Evolutionary conservation across 2,113 vertebrate species (phyloP), one percentile per base, ranked within the genome.

Genomic region (Tauraco erythrolophus): DNA sequence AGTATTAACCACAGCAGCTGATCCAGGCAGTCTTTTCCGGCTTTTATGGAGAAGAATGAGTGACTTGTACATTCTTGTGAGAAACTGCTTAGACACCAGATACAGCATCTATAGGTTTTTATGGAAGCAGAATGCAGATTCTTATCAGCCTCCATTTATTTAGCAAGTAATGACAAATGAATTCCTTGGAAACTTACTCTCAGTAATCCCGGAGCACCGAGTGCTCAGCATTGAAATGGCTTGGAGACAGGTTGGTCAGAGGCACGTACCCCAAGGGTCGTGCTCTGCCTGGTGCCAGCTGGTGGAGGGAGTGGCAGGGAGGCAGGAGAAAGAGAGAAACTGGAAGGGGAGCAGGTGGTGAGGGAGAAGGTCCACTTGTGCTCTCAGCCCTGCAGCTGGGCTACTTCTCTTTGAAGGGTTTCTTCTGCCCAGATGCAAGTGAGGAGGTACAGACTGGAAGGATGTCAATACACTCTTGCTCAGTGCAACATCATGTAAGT

Each of bases 11-110:
- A 57, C 81, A 69, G 6, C 95, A 96, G 95, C 94, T 80, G 94
- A 95, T 94, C 92, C 91, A 95, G 74, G 94, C 95, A 91, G 92
- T 39, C 94, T 72, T 96, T 97, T 97, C 97, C 95, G 81, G 94
- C 95, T 58, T 97, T 97, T 97, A 97, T 97, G 96, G 87, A 91
- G 87, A 92, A 94, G 94, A 96, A 97, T 96, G 41, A 92, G 80
- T 72, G 92, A 95, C 95, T 94, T 84, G 88, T 72, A 83, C 8
- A 4, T 89, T 97, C 91, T 91, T 97, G 89, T 97, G 96, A 97
- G 97, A 97, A 97, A 97, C 74, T 88, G 43, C 89, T 95, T 92
- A 56, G 92, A 91, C 92, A 96, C 80, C 87, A 96, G 87, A 80
- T 10, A 95, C 81, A 51, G 50, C 86, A 96, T 62, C 89, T 92